Percentiles rank a stretch among this genome's conserved stretches.
Conservation (phyloP, 2,888 invertebrate genomes). For the Allophyes oxyacanthae region DNA sequence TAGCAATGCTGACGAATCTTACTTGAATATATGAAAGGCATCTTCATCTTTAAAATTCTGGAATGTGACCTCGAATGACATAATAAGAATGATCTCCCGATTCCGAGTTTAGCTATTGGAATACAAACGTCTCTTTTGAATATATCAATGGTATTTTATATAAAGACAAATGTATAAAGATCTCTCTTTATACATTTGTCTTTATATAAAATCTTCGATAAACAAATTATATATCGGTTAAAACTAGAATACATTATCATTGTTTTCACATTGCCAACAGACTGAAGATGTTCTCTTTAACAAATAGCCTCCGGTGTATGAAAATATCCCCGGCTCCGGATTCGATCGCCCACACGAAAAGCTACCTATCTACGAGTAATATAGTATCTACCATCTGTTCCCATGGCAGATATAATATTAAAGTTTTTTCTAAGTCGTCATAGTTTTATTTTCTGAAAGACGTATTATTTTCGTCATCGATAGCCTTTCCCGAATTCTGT, state of each 20-base stretch:
- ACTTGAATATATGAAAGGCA: conserved; percentile 17
- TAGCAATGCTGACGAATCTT: conserved; percentile 24
- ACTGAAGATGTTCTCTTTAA: conserved; percentile 56
- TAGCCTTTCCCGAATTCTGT: conserved; percentile 48
- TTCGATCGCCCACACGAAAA: conserved; percentile 70
- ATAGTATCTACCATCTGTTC: conserved; percentile 66
- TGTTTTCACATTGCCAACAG: conserved; percentile 49
- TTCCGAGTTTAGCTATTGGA: neutral
- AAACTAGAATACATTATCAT: conserved; percentile 34
- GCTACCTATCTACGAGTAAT: conserved; percentile 60
- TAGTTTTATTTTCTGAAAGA: conserved; percentile 50
- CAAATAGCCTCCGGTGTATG: conserved; percentile 55
- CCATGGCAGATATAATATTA: conserved; percentile 61
- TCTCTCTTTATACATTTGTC: too few relatives aligned
- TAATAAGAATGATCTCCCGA: neutral
- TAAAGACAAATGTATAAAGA: conserved; percentile 1
- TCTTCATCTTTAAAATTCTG: conserved; percentile 4
- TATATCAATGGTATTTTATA: conserved; percentile 14
- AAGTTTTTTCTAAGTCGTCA: conserved; percentile 48
- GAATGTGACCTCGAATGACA: conserved; percentile 2
- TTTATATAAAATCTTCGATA: conserved; percentile 10
- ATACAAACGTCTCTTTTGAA: neutral
- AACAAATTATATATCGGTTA: conserved; percentile 25
- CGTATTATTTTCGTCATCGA: conserved; percentile 43
- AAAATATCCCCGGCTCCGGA: conserved; percentile 74